These are phyloP conservation scores for Hemibagrus wyckioides DNA, from an alignment of 2,113 vertebrate species.

Conservation along the genomic window DNA sequence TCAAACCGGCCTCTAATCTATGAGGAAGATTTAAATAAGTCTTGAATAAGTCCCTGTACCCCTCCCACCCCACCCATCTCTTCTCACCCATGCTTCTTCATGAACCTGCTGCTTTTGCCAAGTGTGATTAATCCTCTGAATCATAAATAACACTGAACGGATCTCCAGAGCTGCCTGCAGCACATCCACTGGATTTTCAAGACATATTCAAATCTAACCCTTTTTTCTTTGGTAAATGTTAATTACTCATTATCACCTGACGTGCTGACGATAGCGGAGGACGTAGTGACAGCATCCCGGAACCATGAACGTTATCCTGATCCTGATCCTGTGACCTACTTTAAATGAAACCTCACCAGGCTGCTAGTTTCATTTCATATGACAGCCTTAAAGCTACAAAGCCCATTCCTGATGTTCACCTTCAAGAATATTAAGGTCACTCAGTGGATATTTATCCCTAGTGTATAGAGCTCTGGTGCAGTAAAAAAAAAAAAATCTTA, in stretches of 20 bases:
- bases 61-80: slow-evolving; percentile 50
- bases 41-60: slow-evolving; percentile 56
- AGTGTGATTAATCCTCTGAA: slow-evolving; percentile 77
- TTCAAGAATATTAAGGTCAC: not conserved
- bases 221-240: slow-evolving; percentile 59
- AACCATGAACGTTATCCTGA: slow-evolving; percentile 52
- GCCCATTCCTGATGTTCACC: not conserved
- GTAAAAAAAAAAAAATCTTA: not conserved
- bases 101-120: slow-evolving; percentile 65
- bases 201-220: slow-evolving; percentile 61
- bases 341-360: slow-evolving; percentile 35
- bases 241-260: slow-evolving; percentile 42
- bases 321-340: slow-evolving; percentile 46
- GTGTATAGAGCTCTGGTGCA: not conserved
- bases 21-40: slow-evolving; percentile 79
- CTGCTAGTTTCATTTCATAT: slow-evolving; percentile 14
- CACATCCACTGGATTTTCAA: slow-evolving; percentile 18
- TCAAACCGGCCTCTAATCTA: slow-evolving; percentile 78
- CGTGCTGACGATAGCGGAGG: slow-evolving; percentile 51
- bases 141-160: slow-evolving; percentile 75
- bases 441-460: not conserved
- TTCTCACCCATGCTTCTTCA: slow-evolving; percentile 60
- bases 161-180: slow-evolving; percentile 61
- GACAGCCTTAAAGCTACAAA: not conserved
- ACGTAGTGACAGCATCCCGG: slow-evolving; percentile 53